Percentiles rank a stretch among this genome's conserved stretches.
phyloP scores from a whole-genome alignment of 2,113 vertebrate genomes.

The Ophiodon elongatus region DNA sequence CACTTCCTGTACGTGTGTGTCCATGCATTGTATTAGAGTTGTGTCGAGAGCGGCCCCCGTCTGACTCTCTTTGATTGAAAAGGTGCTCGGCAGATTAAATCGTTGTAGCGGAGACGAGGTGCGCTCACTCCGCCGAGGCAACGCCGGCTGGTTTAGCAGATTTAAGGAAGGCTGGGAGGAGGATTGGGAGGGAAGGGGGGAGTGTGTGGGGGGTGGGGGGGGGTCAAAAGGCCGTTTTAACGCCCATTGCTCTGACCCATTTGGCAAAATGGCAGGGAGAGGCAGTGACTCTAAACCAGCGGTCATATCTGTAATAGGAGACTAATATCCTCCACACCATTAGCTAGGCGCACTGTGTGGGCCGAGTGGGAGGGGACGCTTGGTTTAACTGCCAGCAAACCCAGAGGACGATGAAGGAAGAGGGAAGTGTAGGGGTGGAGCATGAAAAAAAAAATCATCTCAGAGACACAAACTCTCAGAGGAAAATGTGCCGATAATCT shows the following conservation, averaged over 20 bases:
- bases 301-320: slow-evolving; percentile 65
- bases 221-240: slow-evolving; percentile 38
- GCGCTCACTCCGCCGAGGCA: slow-evolving; percentile 31
- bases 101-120: slow-evolving; percentile 52
- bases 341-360: slow-evolving; percentile 57
- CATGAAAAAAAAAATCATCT: background rate
- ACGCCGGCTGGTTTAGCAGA: slow-evolving; percentile 59
- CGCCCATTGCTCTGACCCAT: slow-evolving; percentile 57
- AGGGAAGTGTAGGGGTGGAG: slow-evolving; percentile 29
- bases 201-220: background rate
- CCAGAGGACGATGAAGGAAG: background rate
- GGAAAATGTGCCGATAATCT: slow-evolving; percentile 2
- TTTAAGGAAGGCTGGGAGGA: slow-evolving; percentile 34
- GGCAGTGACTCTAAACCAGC: slow-evolving; percentile 65
- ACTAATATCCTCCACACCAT: slow-evolving; percentile 69
- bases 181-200: background rate
- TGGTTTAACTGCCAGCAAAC: slow-evolving; percentile 54
- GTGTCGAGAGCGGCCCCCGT: slow-evolving; percentile 53
- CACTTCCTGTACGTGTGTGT: slow-evolving; percentile 73
- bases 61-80: slow-evolving; percentile 76
- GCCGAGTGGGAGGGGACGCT: slow-evolving; percentile 45
- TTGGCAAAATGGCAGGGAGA: slow-evolving; percentile 51
- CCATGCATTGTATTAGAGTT: slow-evolving; percentile 77
- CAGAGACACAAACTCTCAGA: slow-evolving; percentile 4
- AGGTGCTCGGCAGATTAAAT: slow-evolving; percentile 75